Evolutionary conservation across 2,888 invertebrate species (phyloP).

Genomic region (Ephialtes manifestator): DNA sequence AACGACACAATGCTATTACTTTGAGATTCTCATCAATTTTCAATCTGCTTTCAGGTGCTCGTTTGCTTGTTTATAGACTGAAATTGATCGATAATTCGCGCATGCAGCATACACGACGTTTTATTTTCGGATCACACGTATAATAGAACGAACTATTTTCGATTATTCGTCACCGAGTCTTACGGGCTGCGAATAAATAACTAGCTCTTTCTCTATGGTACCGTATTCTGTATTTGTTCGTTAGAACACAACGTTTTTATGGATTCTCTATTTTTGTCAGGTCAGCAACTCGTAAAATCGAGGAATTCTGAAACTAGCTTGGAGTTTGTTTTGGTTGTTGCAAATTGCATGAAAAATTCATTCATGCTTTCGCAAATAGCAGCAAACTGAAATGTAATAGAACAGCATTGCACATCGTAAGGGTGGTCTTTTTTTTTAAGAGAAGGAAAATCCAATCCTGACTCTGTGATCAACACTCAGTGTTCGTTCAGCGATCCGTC

Average conservation of each 20-base stretch:
- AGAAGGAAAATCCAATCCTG: background rate
- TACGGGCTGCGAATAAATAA: background rate
- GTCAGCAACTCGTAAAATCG: slow-evolving; percentile 11
- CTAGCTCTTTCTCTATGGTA: background rate
- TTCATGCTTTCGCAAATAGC: background rate
- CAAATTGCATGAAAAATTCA: slow-evolving; percentile 3
- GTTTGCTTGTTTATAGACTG: slow-evolving; percentile 4
- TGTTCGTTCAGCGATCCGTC: slow-evolving; percentile 79
- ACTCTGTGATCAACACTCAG: background rate
- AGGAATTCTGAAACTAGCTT: background rate
- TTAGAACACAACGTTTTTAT: background rate
- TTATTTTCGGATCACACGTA: slow-evolving; percentile 1
- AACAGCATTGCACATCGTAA: background rate
- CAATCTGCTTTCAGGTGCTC: background rate
- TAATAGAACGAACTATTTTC: slow-evolving; percentile 28
- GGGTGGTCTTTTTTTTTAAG: background rate
- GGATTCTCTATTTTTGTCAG: slow-evolving; percentile 43
- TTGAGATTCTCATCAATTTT: slow-evolving; percentile 18
- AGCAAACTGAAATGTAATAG: background rate
- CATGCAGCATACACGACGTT: background rate
- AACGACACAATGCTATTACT: background rate
- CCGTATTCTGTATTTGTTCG: background rate
- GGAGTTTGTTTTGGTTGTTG: background rate
- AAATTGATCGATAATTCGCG: slow-evolving; percentile 17
- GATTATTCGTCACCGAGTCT: background rate